A percentile compares a stretch with the other conserved stretches of the same genome.
These are phyloP conservation scores for Brachyhypopomus gauderio DNA, from an alignment of 2,113 vertebrate genomes.

Conservation along the genomic window DNA sequence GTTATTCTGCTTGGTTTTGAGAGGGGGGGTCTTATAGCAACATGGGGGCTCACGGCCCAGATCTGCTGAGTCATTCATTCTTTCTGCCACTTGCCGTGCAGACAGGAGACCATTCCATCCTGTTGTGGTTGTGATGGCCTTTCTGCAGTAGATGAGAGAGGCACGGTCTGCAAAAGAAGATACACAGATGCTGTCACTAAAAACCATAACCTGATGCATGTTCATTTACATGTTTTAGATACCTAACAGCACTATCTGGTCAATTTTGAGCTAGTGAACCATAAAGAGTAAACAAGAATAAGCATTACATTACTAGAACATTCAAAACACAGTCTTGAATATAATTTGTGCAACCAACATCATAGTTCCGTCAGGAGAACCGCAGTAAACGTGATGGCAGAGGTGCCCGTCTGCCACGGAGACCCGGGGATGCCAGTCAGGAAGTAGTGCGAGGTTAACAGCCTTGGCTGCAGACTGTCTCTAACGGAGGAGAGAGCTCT, in stretches of 20 bases:
- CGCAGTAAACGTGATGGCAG: neutral
- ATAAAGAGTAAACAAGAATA: too few relatives aligned
- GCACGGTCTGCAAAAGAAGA: neutral
- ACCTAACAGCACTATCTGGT: too few relatives aligned
- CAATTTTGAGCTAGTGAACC: too few relatives aligned
- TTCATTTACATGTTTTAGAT: too few relatives aligned
- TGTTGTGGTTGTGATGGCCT: neutral
- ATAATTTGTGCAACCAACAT: too few relatives aligned
- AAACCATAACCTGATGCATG: too few relatives aligned
- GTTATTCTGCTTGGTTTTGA: conserved; percentile 37
- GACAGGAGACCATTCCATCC: conserved; percentile 28
- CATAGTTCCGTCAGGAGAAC: neutral
- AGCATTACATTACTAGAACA: too few relatives aligned
- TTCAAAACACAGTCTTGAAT: too few relatives aligned
- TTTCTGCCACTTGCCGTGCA: conserved; percentile 39
- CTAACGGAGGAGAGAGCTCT: conserved; percentile 38
- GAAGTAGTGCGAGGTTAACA: conserved; percentile 32
- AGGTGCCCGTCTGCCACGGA: neutral
- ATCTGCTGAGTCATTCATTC: conserved; percentile 53
- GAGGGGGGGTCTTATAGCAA: conserved; percentile 48
- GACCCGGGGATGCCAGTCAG: neutral
- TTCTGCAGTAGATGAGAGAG: neutral
- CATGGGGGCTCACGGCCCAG: conserved; percentile 42
- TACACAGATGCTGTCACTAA: neutral
- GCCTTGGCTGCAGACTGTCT: conserved; percentile 43